Conservation (phyloP, 2,888 invertebrate genomes). For the Coelopa pilipes region DNA sequence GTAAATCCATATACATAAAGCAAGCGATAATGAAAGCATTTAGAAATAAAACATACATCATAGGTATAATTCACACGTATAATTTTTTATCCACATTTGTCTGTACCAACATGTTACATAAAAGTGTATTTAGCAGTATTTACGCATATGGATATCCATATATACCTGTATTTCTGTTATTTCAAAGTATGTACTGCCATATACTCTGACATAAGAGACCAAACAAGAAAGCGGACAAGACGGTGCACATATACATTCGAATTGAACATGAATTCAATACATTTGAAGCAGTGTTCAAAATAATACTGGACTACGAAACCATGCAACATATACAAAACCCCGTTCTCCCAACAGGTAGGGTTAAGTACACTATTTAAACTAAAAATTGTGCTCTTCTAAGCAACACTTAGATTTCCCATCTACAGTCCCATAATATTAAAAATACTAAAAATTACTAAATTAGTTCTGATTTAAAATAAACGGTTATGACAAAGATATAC, state of each 20-base stretch:
- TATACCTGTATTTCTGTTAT: neutral
- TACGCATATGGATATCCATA: conserved; percentile 40
- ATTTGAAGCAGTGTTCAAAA: too few relatives aligned
- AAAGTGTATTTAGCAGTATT: conserved; percentile 51
- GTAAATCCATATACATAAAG: too few relatives aligned
- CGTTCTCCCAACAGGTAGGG: conserved; percentile 41
- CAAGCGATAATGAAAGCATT: too few relatives aligned
- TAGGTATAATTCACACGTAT: neutral
- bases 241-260: too few relatives aligned
- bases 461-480: too few relatives aligned
- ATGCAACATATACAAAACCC: conserved; percentile 23
- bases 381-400: neutral
- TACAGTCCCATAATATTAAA: too few relatives aligned
- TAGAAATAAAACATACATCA: neutral
- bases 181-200: neutral
- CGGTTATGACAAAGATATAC: neutral
- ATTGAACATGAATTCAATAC: too few relatives aligned
- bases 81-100: conserved; percentile 7
- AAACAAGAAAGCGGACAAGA: conserved; percentile 9
- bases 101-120: conserved; percentile 48
- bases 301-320: too few relatives aligned
- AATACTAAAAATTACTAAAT: too few relatives aligned
- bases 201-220: neutral
- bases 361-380: neutral
- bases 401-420: too few relatives aligned